phyloP scores from a whole-genome alignment of 2,797 vertebrate genomes.

The Artibeus lituratus region DNA sequence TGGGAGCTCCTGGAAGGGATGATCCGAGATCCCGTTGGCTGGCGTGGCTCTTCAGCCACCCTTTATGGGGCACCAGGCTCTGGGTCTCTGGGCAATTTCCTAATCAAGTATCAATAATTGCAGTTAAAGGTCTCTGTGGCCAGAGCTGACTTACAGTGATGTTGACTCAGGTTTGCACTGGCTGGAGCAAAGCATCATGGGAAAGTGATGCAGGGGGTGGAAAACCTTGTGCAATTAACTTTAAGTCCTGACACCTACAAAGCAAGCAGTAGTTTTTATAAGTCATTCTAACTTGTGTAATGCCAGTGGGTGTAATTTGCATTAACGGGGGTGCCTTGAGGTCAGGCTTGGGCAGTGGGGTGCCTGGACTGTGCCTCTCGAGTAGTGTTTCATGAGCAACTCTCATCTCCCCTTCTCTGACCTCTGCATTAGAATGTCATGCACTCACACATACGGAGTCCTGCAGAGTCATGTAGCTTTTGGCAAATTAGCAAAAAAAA shows the following conservation, averaged over 20 bases:
- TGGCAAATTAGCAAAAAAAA: background rate
- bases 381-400: background rate
- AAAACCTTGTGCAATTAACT: background rate
- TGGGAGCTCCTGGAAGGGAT: background rate
- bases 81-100: background rate
- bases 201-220: background rate
- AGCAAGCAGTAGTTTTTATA: background rate
- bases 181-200: background rate
- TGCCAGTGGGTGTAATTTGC: background rate
- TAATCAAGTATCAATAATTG: background rate
- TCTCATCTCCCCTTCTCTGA: background rate
- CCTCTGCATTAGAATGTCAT: background rate
- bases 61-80: background rate
- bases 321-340: background rate
- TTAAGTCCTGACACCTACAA: background rate
- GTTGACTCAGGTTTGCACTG: background rate
- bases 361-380: background rate
- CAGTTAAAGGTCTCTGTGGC: constrained; percentile 13
- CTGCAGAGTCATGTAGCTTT: background rate
- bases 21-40: background rate
- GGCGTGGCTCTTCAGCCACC: constrained; percentile 4
- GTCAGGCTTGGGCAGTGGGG: background rate
- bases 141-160: background rate
- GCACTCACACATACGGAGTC: background rate
- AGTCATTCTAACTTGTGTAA: background rate